A percentile compares a stretch with the other conserved stretches of the same genome.
Conservation (phyloP, 2,888 invertebrate genomes). For the Epirrita christyi region DNA sequence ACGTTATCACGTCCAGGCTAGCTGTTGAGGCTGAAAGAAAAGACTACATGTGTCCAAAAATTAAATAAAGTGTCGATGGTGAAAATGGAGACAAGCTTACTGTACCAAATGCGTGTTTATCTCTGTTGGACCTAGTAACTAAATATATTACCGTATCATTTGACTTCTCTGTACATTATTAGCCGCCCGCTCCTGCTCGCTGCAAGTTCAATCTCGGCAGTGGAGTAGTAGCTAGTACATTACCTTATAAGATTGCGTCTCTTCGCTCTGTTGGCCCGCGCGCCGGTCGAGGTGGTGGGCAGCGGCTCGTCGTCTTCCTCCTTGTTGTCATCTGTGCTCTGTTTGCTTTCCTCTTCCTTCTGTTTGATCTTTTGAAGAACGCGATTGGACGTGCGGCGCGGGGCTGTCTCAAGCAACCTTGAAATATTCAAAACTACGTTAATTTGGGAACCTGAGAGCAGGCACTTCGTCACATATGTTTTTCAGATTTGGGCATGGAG, state of each 20-base stretch:
- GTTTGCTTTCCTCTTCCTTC: conserved; percentile 70
- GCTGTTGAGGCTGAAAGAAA: too few species aligned
- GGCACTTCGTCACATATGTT: not conserved
- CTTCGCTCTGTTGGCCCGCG: conserved; percentile 80
- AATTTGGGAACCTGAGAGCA: not conserved
- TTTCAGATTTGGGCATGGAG: not conserved
- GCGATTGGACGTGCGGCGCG: conserved; percentile 88
- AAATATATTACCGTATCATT: too few species aligned
- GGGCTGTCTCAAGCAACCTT: conserved; percentile 87
- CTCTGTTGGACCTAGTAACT: too few species aligned
- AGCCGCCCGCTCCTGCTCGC: too few species aligned
- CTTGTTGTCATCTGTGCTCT: conserved; percentile 62
- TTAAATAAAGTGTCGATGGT: too few species aligned
- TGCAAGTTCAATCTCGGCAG: too few species aligned
- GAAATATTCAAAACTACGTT: conserved; percentile 39
- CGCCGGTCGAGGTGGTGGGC: conserved; percentile 64
- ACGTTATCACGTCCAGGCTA: too few species aligned
- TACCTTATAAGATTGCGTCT: conserved; percentile 81
- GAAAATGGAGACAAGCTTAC: too few species aligned
- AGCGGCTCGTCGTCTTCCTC: conserved; percentile 79
- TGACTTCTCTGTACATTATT: too few species aligned
- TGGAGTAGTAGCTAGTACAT: not conserved
- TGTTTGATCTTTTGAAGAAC: conserved; percentile 85
- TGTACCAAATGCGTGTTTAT: too few species aligned
- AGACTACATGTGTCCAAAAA: too few species aligned